Base-by-base conservation (phyloP, 1,140 invertebrate genomes). In the Hylaeus volcanicus region DNA sequence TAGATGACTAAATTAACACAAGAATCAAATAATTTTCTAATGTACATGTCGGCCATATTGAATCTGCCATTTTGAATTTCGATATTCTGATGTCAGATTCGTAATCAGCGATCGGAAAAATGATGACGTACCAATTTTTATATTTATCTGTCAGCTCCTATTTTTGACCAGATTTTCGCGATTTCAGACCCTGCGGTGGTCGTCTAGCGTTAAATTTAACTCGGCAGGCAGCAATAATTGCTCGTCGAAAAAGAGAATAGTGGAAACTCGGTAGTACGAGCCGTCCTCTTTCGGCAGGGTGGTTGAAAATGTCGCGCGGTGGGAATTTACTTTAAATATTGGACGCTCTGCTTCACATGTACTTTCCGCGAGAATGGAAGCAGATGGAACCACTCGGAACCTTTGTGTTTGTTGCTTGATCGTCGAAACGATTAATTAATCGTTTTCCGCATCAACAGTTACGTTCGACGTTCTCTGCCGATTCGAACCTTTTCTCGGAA, bases 211-310 rank as follows among this genome's bases (percentile, higher is more conserved):
- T n/a, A 11, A 37, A 70, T 55, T 69, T 37, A 6, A 70, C 51
- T 39, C 4, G 14, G 61, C 12, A 64, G 56, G 55, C 51, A 69
- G 41, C 12, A 69, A 70, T 70, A 70, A 70, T 70, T 70, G 51
- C 68, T n/a, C 43, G 51, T 14, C n/a, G 51, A 41, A 69, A 39
- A 26, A 43, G 39, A 15, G 61, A 26, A 26, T 51, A 9, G 2
- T 4, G 58, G 26, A 37, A 61, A 26, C 45, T 9, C 43, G 15
- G 8, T 51, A n/a, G 51, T 45, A 37, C 45, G 45, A 3, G 3
- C 12, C 45, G 53, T 53, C 37, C 51, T 41, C 1, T 6, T 55
- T 26, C 8, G 1, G 2, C 43, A 0, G 26, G 26, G 55, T 58
- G n/a, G 55, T 58, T n/a, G n/a, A 58, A 5, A 41, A 1, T 0